These are phyloP conservation scores for Therioaphis trifolii DNA, from an alignment of 2,888 invertebrate species.

Conservation along the genomic window DNA sequence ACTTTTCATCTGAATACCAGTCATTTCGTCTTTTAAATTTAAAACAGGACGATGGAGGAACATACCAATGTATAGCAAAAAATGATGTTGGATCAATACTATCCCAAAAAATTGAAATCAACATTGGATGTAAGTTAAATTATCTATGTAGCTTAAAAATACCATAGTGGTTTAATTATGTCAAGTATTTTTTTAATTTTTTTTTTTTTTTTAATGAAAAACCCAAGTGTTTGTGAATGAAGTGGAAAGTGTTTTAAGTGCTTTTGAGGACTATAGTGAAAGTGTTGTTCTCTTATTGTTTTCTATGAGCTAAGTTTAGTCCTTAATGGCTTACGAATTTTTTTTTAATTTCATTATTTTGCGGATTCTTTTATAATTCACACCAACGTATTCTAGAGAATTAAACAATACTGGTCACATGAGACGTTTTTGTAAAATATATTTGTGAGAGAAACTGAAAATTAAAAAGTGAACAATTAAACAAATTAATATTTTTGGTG, in stretches of 20 bases:
- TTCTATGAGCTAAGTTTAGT: constrained; percentile 10
- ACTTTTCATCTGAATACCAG: constrained; percentile 81
- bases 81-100: constrained; percentile 93
- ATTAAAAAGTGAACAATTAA: not conserved
- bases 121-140: constrained; percentile 87
- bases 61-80: constrained; percentile 91
- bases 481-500: too few species aligned
- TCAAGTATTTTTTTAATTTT: not conserved
- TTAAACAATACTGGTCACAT: constrained; percentile 14
- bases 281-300: constrained; percentile 38
- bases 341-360: constrained; percentile 20
- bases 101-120: constrained; percentile 88
- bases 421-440: not conserved
- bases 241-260: constrained; percentile 41
- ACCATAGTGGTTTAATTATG: not conserved
- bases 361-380: constrained; percentile 23
- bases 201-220: not conserved
- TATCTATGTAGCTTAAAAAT: not conserved
- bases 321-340: not conserved
- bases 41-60: constrained; percentile 84
- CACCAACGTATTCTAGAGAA: constrained; percentile 1
- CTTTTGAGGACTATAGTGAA: constrained; percentile 34
- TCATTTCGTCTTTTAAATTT: constrained; percentile 87
- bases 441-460: not conserved
- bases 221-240: not conserved